Evolutionary conservation across 2,888 invertebrate species (phyloP).

Genomic region (Octonoba sinensis): DNA sequence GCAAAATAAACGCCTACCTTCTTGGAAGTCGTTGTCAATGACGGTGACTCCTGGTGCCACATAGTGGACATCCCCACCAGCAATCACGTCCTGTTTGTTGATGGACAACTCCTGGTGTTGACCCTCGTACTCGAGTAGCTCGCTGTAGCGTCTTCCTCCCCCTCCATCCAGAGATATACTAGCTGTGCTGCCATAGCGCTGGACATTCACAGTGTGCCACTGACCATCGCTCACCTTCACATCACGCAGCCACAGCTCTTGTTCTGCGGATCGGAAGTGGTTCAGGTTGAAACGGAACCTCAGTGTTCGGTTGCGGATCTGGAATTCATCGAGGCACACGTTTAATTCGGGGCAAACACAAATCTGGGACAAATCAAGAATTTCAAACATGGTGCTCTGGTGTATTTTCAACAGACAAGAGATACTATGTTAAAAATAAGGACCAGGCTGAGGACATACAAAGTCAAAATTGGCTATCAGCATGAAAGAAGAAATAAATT

Average conservation of each 20-base stretch:
- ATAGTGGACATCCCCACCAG: conserved; percentile 66
- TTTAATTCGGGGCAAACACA: neutral
- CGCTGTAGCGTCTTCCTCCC: conserved; percentile 69
- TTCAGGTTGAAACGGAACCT: conserved; percentile 71
- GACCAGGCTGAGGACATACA: no score
- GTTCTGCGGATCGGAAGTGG: conserved; percentile 60
- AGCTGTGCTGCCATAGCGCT: conserved; percentile 70
- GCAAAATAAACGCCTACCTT: conserved; percentile 42
- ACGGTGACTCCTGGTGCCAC: conserved; percentile 57
- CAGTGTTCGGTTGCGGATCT: conserved; percentile 69
- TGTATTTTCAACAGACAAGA: no score
- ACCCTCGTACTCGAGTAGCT: conserved; percentile 61
- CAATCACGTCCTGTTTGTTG: conserved; percentile 65
- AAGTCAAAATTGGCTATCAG: no score
- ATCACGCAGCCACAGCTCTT: conserved; percentile 60
- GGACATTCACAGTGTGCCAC: conserved; percentile 70
- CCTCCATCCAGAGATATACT: conserved; percentile 72
- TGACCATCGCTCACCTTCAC: conserved; percentile 70
- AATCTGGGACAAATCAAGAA: neutral
- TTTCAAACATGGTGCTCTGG: no score
- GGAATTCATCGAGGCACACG: neutral
- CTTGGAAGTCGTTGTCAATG: conserved; percentile 64
- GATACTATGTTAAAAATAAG: neutral
- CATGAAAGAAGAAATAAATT: neutral
- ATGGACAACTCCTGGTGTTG: conserved; percentile 65